Conservation (phyloP, 1,140 invertebrate species). For the Batillaria attramentaria region DNA sequence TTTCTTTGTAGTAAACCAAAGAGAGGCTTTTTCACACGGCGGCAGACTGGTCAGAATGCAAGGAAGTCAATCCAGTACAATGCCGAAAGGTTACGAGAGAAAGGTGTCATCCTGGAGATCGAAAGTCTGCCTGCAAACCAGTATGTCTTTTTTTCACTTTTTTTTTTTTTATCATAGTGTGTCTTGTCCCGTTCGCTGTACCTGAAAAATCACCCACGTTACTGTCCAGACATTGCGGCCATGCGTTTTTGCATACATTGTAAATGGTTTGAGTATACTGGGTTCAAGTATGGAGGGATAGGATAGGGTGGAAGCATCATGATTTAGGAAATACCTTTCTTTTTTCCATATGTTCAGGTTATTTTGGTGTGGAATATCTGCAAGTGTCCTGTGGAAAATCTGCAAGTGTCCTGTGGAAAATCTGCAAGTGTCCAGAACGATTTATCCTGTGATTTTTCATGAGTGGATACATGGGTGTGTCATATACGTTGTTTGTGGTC, state of each 20-base stretch:
- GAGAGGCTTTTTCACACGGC: conserved; percentile 49
- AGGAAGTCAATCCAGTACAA: conserved; percentile 81
- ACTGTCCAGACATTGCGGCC: too few relatives aligned
- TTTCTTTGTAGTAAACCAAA: conserved; percentile 52
- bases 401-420: not conserved
- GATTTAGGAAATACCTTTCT: too few relatives aligned
- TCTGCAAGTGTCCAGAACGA: too few relatives aligned
- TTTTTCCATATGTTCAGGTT: not conserved
- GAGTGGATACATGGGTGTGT: too few relatives aligned
- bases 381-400: not conserved
- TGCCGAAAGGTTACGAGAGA: conserved; percentile 81
- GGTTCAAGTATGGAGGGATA: too few relatives aligned
- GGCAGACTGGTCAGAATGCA: conserved; percentile 42
- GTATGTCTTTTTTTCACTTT: conserved; percentile 56
- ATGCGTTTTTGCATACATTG: too few relatives aligned
- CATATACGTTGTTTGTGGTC: too few relatives aligned
- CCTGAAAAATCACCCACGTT: too few relatives aligned
- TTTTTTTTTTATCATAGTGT: not conserved
- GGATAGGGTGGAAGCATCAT: too few relatives aligned
- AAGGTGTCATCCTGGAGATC: conserved; percentile 83
- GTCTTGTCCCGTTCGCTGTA: too few relatives aligned
- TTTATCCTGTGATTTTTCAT: too few relatives aligned
- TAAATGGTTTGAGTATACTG: too few relatives aligned
- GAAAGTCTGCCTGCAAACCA: conserved; percentile 76
- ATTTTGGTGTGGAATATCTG: not conserved